Percentiles rank a stretch among this genome's conserved stretches.
Evolutionary conservation across 2,113 vertebrate genomes (phyloP).

Genomic region (Pteronura brasiliensis): DNA sequence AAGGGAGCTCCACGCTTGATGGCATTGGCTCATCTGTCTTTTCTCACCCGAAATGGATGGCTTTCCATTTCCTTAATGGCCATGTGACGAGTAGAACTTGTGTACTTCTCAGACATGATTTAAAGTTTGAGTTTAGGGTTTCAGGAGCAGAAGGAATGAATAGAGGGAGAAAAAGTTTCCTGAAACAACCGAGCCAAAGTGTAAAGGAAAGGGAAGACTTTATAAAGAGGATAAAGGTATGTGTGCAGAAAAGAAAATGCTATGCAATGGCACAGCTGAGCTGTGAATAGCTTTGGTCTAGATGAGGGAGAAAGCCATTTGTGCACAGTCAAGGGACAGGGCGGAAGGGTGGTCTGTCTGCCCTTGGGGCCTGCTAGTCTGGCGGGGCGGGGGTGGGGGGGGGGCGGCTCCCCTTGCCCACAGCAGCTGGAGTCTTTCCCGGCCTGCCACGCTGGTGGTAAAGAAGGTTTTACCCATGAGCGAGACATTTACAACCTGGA

Average conservation of each 20-base stretch:
- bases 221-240: background rate
- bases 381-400: fast-evolving
- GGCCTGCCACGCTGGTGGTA: background rate
- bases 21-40: background rate
- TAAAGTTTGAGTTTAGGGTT: background rate
- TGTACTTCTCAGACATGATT: background rate
- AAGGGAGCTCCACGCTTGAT: background rate
- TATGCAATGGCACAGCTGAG: background rate
- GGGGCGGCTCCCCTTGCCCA: background rate
- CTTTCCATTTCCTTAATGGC: background rate
- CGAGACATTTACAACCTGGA: background rate
- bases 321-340: background rate
- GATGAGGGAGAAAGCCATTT: no score
- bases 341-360: background rate
- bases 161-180: background rate
- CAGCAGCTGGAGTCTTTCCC: background rate
- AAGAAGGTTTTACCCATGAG: background rate
- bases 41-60: background rate
- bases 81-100: background rate
- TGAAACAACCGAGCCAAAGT: background rate
- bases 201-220: background rate
- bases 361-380: background rate
- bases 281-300: background rate
- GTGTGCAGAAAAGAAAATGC: background rate
- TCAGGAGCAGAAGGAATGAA: background rate